Conservation (phyloP, 2,888 invertebrate genomes). For the Itoplectis maculator region DNA sequence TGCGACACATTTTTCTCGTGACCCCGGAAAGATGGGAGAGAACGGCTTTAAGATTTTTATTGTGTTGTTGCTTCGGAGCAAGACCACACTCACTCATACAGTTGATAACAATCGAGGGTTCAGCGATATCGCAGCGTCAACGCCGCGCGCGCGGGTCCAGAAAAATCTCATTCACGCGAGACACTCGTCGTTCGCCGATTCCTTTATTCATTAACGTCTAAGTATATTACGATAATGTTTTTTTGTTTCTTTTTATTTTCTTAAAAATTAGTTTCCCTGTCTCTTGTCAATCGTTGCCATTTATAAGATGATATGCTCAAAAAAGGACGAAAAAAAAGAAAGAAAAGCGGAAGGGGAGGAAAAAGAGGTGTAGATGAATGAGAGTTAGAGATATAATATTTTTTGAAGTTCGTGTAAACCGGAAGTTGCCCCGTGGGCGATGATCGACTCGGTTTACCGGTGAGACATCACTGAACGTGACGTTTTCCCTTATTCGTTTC, state of each 20-base stretch:
- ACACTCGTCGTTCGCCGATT: constrained; percentile 46
- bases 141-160: constrained; percentile 13
- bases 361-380: constrained; percentile 40
- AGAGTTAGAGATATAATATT: constrained; percentile 55
- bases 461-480: constrained; percentile 3
- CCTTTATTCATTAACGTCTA: constrained; percentile 44
- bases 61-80: constrained; percentile 33
- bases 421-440: constrained; percentile 14
- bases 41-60: constrained; percentile 22
- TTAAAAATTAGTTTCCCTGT: constrained; percentile 67
- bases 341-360: constrained; percentile 23
- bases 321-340: constrained; percentile 44
- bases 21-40: constrained; percentile 11
- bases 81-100: constrained; percentile 38
- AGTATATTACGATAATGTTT: constrained; percentile 51
- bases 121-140: constrained; percentile 28
- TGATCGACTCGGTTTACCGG: background rate
- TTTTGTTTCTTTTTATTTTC: constrained; percentile 64
- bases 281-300: constrained; percentile 81
- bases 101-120: constrained; percentile 36
- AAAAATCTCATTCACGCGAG: constrained; percentile 19
- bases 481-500: constrained; percentile 41
- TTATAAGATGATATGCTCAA: constrained; percentile 79
- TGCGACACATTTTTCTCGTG: background rate
- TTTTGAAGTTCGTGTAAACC: constrained; percentile 30